Conservation (phyloP, 2,888 invertebrate genomes). For the Torymus texanus region DNA sequence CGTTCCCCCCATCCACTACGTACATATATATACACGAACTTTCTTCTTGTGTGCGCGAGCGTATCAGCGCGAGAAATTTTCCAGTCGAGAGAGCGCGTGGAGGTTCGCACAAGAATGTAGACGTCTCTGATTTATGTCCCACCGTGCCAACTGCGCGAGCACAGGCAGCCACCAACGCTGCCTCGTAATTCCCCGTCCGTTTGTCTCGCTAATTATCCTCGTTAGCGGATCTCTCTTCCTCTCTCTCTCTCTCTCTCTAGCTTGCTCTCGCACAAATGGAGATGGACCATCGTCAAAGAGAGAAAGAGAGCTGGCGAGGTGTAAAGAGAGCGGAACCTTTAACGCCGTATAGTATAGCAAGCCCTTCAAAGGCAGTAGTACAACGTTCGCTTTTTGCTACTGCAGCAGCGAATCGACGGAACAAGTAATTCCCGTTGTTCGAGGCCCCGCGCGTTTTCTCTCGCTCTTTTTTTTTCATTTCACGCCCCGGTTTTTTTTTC, state of each 20-base stretch:
- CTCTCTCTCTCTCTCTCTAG: background rate
- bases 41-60: background rate
- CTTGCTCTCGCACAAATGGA: background rate
- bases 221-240: constrained; percentile 29
- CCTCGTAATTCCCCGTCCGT: constrained; percentile 64
- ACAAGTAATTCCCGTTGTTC: constrained; percentile 12
- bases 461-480: background rate
- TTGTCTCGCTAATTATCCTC: constrained; percentile 70
- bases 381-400: background rate
- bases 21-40: background rate
- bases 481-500: too few relatives aligned
- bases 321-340: background rate
- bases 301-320: background rate
- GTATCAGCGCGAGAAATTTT: constrained; percentile 19
- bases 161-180: too few relatives aligned
- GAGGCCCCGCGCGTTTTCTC: background rate
- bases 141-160: constrained; percentile 59
- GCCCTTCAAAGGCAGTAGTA: too few relatives aligned
- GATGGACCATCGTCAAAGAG: constrained; percentile 16
- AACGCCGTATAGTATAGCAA: background rate
- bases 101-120: constrained; percentile 53
- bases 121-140: constrained; percentile 66
- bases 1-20: background rate
- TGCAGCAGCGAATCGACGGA: constrained; percentile 1
- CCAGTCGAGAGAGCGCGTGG: background rate